Base-by-base conservation (phyloP, 92 coral and sea anemone genomes). In the Heliopora coerulea region DNA sequence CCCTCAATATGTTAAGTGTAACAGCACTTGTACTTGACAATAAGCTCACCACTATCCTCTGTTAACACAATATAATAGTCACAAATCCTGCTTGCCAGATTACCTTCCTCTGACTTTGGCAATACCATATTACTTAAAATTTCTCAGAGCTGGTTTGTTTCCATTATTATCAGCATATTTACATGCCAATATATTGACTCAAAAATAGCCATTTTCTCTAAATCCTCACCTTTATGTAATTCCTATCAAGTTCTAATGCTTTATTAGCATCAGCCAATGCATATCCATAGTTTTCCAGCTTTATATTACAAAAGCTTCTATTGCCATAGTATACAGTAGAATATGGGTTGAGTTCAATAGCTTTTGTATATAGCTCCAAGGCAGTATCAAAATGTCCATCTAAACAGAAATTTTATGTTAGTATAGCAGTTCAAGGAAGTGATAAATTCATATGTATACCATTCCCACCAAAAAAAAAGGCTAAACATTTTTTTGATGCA, bases 191-290 rank as follows among this genome's bases (percentile, higher is more conserved):
- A n/a, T n/a, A n/a, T n/a, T n/a, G n/a, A n/a, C n/a, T n/a, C n/a
- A n/a, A n/a, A n/a, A n/a, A n/a, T n/a, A n/a, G n/a, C n/a, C n/a
- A n/a, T n/a, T n/a, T n/a, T n/a, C n/a, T n/a, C n/a, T n/a, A n/a
- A n/a, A n/a, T n/a, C n/a, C 77, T 27, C 73, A 88, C 99, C 89
- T 95, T 95, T 40, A 95, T 84, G 44, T 95, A 95, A 68, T 77
- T 85, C 75, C 78, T 87, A 67, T 95, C 96, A 70, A 90, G 85
- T 56, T 90, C 97, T 19, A 95, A 75, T 12, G 99, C 99, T 68
- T 95, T 95, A 73, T 84, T 86, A 10, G 99, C 96, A 84, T 95
- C 99, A 21, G 79, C 91, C 63, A 90, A 84, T 7, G 99, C 96
- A 72, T 74, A 83, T 39, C 99, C 99, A 80, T 88, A 95, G 56